Percentiles rank a stretch among this genome's conserved stretches.
These are phyloP conservation scores for Malacosoma neustria DNA, from an alignment of 2,888 invertebrate genomes.

Conservation along the genomic window DNA sequence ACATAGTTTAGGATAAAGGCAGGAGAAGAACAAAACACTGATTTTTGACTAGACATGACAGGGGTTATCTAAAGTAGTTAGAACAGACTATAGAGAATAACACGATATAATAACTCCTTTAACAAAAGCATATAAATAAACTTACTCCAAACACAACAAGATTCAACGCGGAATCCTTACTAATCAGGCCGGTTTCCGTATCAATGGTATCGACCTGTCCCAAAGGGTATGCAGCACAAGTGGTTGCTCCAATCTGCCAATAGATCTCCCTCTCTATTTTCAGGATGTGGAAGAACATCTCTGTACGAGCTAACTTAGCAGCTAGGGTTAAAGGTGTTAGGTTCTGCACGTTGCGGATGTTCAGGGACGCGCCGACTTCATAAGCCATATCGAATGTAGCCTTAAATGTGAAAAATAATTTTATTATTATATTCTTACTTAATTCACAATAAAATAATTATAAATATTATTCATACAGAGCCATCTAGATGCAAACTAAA, in stretches of 20 bases:
- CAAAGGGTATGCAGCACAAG: slow-evolving; percentile 97
- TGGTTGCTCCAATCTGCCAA: slow-evolving; percentile 97
- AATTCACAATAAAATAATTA: neutral
- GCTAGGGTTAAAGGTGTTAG: slow-evolving; percentile 95
- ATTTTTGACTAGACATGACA: too few relatives aligned
- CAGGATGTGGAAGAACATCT: slow-evolving; percentile 97
- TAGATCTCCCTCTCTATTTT: slow-evolving; percentile 97
- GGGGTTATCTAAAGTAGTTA: too few relatives aligned
- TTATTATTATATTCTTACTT: neutral
- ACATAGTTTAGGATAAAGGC: too few relatives aligned
- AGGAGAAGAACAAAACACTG: too few relatives aligned
- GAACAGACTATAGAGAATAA: too few relatives aligned
- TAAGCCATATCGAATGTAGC: slow-evolving; percentile 95
- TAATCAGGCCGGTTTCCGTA: slow-evolving; percentile 91
- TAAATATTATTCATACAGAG: too few relatives aligned
- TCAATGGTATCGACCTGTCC: slow-evolving; percentile 97
- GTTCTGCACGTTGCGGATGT: slow-evolving; percentile 88
- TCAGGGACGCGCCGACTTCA: slow-evolving; percentile 92
- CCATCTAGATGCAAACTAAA: too few relatives aligned
- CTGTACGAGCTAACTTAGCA: slow-evolving; percentile 93
- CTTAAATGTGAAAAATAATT: slow-evolving; percentile 43
- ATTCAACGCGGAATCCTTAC: slow-evolving; percentile 95
- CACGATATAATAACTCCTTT: too few relatives aligned
- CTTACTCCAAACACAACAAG: slow-evolving; percentile 96
- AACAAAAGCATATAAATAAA: slow-evolving; percentile 7